Evolutionary conservation across 2,113 vertebrate genomes (phyloP).

Genomic region (Echinops telfairi): DNA sequence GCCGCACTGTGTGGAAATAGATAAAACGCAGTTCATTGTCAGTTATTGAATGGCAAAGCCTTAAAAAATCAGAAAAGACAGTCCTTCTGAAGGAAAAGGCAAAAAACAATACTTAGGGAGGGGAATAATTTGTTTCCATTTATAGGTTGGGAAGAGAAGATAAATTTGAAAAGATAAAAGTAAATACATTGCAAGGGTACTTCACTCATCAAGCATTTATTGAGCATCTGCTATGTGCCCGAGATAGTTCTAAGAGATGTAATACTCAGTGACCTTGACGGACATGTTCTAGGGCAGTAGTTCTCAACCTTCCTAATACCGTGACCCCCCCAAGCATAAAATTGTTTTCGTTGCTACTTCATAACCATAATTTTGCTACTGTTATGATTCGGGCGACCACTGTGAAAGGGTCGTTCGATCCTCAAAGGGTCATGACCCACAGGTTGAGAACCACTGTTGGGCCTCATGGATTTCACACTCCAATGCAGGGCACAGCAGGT

Average conservation of each 20-base stretch:
- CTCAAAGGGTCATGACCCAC: too few species aligned
- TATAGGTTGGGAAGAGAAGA: slow-evolving; percentile 40
- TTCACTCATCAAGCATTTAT: slow-evolving; percentile 48
- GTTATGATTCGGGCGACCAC: too few species aligned
- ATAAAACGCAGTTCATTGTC: background rate
- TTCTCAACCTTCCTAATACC: too few species aligned
- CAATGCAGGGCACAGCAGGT: background rate
- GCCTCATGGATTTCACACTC: background rate
- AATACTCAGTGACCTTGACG: background rate
- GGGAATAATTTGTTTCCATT: background rate
- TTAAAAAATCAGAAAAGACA: slow-evolving; percentile 20
- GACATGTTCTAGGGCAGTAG: background rate
- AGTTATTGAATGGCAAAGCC: slow-evolving; percentile 4
- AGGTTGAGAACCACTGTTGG: too few species aligned
- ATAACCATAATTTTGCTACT: too few species aligned
- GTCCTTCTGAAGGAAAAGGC: slow-evolving; percentile 48
- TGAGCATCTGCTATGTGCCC: background rate
- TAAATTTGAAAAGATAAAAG: slow-evolving; percentile 55
- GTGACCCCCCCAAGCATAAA: too few species aligned
- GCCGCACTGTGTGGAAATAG: background rate
- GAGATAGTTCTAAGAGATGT: slow-evolving; percentile 1
- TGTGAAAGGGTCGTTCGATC: too few species aligned
- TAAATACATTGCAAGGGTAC: background rate
- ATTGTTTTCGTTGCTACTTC: too few species aligned
- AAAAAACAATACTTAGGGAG: slow-evolving; percentile 13